Evolutionary conservation across 2,797 vertebrate species (phyloP), one percentile per base, ranked within the genome.

Genomic region (Sebastes steindachneri): DNA sequence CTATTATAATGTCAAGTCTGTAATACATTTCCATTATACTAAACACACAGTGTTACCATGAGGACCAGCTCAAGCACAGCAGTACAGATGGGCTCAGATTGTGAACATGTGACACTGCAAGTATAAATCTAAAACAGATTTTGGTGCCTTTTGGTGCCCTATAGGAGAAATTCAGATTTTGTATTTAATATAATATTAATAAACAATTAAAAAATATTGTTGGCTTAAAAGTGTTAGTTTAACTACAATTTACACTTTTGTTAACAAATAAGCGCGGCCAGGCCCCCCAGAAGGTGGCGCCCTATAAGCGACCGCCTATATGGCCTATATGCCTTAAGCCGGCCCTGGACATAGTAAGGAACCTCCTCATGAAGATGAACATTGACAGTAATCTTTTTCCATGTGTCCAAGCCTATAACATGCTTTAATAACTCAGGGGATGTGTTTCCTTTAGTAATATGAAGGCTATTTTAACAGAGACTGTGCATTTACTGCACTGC

Each of bases 41-140:
- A 87, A 91, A 90, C 81, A 94, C 93, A 92, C 82, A 88, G 51
- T 70, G 88, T 92, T 86, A 55, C 90, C 87, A 92, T 80, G 86
- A 79, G 57, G 73, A 90, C 86, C 57, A 55, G 1, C 11, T 69
- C 57, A 23, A 83, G 68, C 53, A 74, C 68, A 79, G 73, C 62
- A 68, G 17, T n/a, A 14, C 59, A 63, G 71, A 69, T 26, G 57
- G 57, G 10, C 31, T 69, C 15, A 68, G 54, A 76, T 67, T 25
- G 51, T 48, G 12, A 66, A 58, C 41, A 68, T 68, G 23, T 37
- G 28, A 67, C 33, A 51, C 3, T 4, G 21, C 4, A 26, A 60
- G n/a, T 9, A n/a, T 33, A 62, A 26, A 57, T 66, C 15, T 74
- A 12, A 65, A 62, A 58, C 19, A 54, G 11, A 58, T 48, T n/a